phyloP scores from a whole-genome alignment of 2,888 invertebrate genomes.

The Leptinotarsa rubiginosa region DNA sequence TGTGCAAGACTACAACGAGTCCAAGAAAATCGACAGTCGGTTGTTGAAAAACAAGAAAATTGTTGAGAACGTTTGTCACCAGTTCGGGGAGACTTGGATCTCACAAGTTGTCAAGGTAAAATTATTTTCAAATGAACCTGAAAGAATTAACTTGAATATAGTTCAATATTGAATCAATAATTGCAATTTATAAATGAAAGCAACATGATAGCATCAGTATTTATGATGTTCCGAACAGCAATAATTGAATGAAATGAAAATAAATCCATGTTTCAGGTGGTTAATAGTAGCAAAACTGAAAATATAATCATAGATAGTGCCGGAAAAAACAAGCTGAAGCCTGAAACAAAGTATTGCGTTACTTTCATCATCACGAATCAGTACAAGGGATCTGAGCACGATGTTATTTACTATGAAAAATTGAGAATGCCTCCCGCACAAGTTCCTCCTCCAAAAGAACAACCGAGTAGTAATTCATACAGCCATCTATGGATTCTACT shows the following conservation, averaged over 20 bases:
- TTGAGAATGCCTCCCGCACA: constrained; percentile 45
- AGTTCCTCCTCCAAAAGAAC: constrained; percentile 30
- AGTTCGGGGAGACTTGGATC: constrained; percentile 60
- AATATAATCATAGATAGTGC: constrained; percentile 53
- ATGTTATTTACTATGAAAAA: constrained; percentile 60
- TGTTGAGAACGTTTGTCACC: constrained; percentile 58
- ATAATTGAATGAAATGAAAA: neutral
- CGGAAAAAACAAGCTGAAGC: constrained; percentile 49
- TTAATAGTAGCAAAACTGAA: constrained; percentile 45
- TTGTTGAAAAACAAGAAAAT: constrained; percentile 49
- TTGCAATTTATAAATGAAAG: too few relatives aligned
- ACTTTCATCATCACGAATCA: constrained; percentile 59
- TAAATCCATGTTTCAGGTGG: constrained; percentile 41
- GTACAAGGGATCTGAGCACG: constrained; percentile 56
- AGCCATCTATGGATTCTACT: constrained; percentile 53
- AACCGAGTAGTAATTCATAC: constrained; percentile 35
- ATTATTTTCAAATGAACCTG: too few relatives aligned
- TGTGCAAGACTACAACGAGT: constrained; percentile 59
- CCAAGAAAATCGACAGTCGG: constrained; percentile 42
- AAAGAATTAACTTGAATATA: too few relatives aligned
- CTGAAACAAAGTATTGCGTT: constrained; percentile 59
- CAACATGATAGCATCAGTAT: too few relatives aligned
- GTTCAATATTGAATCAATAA: too few relatives aligned
- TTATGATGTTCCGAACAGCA: too few relatives aligned
- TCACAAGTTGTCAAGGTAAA: constrained; percentile 56